These are phyloP conservation scores for Netelia inedita DNA, from an alignment of 2,888 invertebrate species.

Conservation along the genomic window DNA sequence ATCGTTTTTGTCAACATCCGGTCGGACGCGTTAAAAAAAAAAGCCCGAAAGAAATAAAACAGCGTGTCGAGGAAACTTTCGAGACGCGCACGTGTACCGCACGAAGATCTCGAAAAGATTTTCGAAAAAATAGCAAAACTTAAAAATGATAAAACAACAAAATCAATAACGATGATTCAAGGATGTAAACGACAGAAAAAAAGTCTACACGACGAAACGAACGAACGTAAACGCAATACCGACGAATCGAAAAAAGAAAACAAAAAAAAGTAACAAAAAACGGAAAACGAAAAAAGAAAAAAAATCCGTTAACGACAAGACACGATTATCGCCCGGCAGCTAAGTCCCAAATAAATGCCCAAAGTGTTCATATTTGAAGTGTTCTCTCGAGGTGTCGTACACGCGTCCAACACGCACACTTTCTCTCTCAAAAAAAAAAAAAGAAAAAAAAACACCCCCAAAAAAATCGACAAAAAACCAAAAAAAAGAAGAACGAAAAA, in stretches of 20 bases:
- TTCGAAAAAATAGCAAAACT: constrained; percentile 65
- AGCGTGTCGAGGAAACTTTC: neutral
- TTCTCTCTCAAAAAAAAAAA: constrained; percentile 57
- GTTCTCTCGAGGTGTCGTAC: constrained; percentile 79
- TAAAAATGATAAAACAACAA: neutral
- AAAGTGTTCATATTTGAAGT: constrained; percentile 83
- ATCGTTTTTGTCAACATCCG: constrained; percentile 13
- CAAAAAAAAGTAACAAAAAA: constrained; percentile 8
- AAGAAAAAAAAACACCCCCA: constrained; percentile 1
- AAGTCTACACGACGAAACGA: neutral
- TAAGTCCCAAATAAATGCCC: constrained; percentile 81
- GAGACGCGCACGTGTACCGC: neutral
- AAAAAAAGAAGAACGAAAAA: neutral
- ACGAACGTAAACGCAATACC: neutral
- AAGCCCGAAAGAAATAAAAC: constrained; percentile 31
- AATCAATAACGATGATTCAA: neutral
- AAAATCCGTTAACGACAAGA: constrained; percentile 27
- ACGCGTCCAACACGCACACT: constrained; percentile 75
- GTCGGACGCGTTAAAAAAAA: constrained; percentile 45
- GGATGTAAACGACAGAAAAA: neutral
- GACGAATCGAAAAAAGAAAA: neutral
- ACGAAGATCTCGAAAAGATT: constrained; percentile 53
- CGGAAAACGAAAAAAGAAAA: constrained; percentile 4
- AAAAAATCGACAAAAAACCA: neutral
- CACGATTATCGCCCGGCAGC: constrained; percentile 74